Base-by-base conservation (phyloP, 2,797 vertebrate genomes). In the Geotrypetes seraphini region DNA sequence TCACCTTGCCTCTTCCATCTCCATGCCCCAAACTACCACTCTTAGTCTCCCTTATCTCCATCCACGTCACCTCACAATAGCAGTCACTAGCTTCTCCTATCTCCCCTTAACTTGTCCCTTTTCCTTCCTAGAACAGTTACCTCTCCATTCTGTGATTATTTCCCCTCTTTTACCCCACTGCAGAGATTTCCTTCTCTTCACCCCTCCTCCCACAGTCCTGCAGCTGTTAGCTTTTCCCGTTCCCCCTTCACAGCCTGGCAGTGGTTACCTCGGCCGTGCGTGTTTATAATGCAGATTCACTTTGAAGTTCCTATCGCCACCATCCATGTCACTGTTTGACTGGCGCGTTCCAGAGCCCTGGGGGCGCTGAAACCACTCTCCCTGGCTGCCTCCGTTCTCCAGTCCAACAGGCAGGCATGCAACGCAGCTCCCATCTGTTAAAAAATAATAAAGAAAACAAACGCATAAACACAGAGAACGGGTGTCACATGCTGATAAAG, bases 371-470 rank as follows among this genome's bases (percentile, higher is more conserved):
- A 59, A 44, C 39, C 53, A 53, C 65, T 75, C 63, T 44, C 52
- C 47, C 31, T 33, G 43, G 64, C 60, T 69, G 73, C 54, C 60
- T 39, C 72, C 66, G 57, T 67, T 58, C 58, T 79, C 76, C 73
- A 71, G 73, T 65, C 67, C 52, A 19, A 53, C 31, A 43, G 57
- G 60, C 28, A 71, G 75, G 70, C 63, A 60, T 45, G 55, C 50
- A 45, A 62, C 60, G 57, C 70, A 75, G 71, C 72, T 71, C 71
- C 74, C 77, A 78, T 79, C 78, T 81, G 75, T 47, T 27, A 43
- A 27, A 63, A 20, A 44, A 13, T 64, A 77, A 50, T 43, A 73
- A 42, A 66, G 22, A 39, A 33, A 55, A 14, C 28, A 4, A 22
- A 19, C n/a, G 13, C 28, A 14, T 32, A 14, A 50, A 24, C 22